Percentiles rank a stretch among this genome's conserved stretches.
phyloP scores from a whole-genome alignment of 2,888 invertebrate genomes.

The Blera fallax region DNA sequence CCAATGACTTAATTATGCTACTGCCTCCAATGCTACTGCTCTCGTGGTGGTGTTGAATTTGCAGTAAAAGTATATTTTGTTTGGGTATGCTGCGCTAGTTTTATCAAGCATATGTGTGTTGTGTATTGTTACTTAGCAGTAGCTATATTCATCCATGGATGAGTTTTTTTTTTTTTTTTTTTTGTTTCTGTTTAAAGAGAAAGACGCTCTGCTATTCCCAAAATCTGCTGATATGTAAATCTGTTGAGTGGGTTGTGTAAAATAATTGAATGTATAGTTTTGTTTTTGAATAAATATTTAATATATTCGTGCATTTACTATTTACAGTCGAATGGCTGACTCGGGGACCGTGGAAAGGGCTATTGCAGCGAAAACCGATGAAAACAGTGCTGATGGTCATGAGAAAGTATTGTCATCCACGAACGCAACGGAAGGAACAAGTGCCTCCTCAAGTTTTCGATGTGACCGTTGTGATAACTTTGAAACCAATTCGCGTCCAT shows the following conservation, averaged over 20 bases:
- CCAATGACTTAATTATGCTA: constrained; percentile 79
- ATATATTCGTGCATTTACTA: background rate
- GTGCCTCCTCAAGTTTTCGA: constrained; percentile 76
- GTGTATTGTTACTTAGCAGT: constrained; percentile 40
- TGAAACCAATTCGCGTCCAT: constrained; percentile 89
- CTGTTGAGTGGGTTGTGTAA: constrained; percentile 5
- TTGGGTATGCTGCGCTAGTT: constrained; percentile 67
- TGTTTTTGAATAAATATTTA: background rate
- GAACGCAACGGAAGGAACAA: constrained; percentile 66
- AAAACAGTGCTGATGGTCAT: constrained; percentile 55
- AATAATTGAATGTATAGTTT: background rate
- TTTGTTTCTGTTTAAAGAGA: constrained; percentile 25
- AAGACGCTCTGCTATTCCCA: constrained; percentile 31
- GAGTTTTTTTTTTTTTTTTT: constrained; percentile 8
- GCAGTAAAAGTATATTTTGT: constrained; percentile 72
- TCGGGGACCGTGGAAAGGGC: constrained; percentile 78
- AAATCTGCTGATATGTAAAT: constrained; percentile 32
- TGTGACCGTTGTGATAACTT: constrained; percentile 93
- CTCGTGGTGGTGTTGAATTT: constrained; percentile 65
- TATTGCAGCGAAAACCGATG: constrained; percentile 75
- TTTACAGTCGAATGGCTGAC: constrained; percentile 78
- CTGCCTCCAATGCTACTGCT: constrained; percentile 73
- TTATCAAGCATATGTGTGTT: constrained; percentile 34
- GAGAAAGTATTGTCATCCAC: constrained; percentile 62
- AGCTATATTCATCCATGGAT: constrained; percentile 12